Evolutionary conservation across 1,140 invertebrate species (phyloP).

Genomic region (Formica exsecta): DNA sequence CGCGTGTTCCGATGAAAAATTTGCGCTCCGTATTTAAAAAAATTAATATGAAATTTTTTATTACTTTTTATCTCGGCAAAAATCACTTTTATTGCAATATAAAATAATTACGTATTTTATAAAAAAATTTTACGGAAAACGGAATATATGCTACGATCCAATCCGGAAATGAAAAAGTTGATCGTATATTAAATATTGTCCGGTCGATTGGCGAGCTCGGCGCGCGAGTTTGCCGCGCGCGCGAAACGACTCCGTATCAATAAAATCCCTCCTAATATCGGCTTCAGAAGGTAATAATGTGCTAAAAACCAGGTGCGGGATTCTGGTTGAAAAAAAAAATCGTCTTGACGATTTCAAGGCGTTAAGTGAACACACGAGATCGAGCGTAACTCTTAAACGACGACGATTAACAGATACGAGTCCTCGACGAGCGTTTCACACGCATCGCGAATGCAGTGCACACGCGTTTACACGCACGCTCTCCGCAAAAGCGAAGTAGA

Average conservation of each 20-base stretch:
- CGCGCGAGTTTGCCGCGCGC: not conserved
- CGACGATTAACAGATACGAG: conserved; percentile 40
- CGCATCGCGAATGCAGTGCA: conserved; percentile 49
- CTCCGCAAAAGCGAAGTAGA: conserved; percentile 53
- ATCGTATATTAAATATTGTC: conserved; percentile 61
- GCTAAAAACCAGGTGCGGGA: not conserved
- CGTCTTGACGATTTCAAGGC: conserved; percentile 17
- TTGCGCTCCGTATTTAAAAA: conserved; percentile 57
- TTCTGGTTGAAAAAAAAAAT: not conserved
- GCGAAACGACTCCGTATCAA: conserved; percentile 1
- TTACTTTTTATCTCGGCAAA: conserved; percentile 62
- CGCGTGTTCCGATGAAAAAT: conserved; percentile 56
- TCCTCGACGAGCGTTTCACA: conserved; percentile 39
- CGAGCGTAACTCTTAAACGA: conserved; percentile 25
- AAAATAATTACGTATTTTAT: conserved; percentile 65
- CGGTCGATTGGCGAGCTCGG: conserved; percentile 6
- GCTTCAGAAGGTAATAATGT: not conserved
- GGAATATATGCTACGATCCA: conserved; percentile 45
- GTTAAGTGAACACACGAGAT: conserved; percentile 45
- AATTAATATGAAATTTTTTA: conserved; percentile 65
- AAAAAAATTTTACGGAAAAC: conserved; percentile 53
- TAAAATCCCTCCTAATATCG: conserved; percentile 24
- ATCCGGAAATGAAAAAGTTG: conserved; percentile 53
- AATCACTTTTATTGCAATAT: conserved; percentile 64
- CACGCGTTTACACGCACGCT: conserved; percentile 56